phyloP scores from a whole-genome alignment of 2,797 vertebrate genomes.

The Okamejei kenojei region DNA sequence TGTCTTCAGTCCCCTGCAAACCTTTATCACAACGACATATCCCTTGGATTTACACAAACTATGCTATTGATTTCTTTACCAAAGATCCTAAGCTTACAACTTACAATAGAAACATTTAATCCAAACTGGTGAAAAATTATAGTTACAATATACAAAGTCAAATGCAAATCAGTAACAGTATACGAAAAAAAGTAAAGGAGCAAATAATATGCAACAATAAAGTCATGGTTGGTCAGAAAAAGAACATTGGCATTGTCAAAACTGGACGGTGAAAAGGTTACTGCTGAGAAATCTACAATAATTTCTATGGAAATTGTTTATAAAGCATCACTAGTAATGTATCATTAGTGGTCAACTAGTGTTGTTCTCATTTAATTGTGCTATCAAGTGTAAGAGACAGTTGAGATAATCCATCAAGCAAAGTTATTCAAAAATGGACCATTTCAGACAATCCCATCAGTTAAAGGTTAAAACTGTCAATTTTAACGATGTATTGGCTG shows the following conservation, averaged over 20 bases:
- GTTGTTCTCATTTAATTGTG: neutral
- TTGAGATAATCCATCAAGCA: neutral
- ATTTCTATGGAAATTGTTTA: neutral
- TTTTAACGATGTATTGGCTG: neutral
- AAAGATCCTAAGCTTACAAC: neutral
- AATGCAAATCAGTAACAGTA: neutral
- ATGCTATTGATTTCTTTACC: neutral
- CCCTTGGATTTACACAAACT: neutral
- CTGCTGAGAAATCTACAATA: neutral
- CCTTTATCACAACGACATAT: neutral
- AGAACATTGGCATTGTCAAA: neutral
- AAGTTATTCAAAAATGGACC: neutral
- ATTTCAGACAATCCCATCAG: conserved; percentile 28
- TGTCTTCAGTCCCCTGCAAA: neutral
- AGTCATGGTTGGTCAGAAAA: neutral
- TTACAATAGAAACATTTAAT: neutral
- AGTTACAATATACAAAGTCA: neutral
- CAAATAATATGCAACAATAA: neutral
- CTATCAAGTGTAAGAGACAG: neutral
- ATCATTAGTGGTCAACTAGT: neutral
- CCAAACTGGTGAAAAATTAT: neutral
- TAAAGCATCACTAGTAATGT: neutral
- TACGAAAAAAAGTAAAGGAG: neutral
- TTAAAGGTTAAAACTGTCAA: conserved; percentile 34
- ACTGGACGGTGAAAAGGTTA: neutral